Evolutionary conservation across 2,888 invertebrate species (phyloP), one percentile per base, ranked within the genome.

Genomic region (Dasypogon diadema): DNA sequence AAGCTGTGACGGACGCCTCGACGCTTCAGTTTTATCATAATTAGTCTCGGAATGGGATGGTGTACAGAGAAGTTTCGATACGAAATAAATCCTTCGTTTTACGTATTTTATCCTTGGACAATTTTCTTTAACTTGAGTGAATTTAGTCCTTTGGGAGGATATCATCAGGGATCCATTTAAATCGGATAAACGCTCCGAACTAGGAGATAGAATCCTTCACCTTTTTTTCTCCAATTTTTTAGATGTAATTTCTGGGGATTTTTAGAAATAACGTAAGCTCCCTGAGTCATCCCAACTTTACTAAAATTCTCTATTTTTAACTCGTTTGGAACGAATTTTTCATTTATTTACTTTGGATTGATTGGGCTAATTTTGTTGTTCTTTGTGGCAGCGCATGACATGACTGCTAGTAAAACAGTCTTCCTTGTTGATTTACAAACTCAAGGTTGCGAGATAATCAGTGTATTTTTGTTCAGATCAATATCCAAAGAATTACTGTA

Each of bases 371-470:
- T 6, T 42, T 42, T 1, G n/a, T 6, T 42, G n/a, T 42, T 42
- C 12, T 42, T 42, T 12, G 10, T 42, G 42, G 42, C 42, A 42
- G n/a, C 42, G 12, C 42, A 42, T 6, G 30, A 42, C 42, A 42
- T 4, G 12, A 5, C 3, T 6, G n/a, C 12, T 65, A 22, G 22
- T 48, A 2, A 24, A 65, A 42, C 46, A 18, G 42, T 65, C 24
- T 48, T 65, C 48, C 18, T 46, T 24, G 37, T 60, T 37, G 46
- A 65, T 46, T 65, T 65, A 65, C 48, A 48, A 65, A 46, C 14
- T 14, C 65, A 65, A 65, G 65, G 65, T 37, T 37, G 18, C 10
- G 18, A 42, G 51, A 18, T 21, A 51, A 16, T 16, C 12, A 48
- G 2, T 51, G 21, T 51, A 51, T 48, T 46, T 48, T 65, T n/a